Evolutionary conservation across 1,140 invertebrate species (phyloP).

Genomic region (Trypoxylus dichotomus): DNA sequence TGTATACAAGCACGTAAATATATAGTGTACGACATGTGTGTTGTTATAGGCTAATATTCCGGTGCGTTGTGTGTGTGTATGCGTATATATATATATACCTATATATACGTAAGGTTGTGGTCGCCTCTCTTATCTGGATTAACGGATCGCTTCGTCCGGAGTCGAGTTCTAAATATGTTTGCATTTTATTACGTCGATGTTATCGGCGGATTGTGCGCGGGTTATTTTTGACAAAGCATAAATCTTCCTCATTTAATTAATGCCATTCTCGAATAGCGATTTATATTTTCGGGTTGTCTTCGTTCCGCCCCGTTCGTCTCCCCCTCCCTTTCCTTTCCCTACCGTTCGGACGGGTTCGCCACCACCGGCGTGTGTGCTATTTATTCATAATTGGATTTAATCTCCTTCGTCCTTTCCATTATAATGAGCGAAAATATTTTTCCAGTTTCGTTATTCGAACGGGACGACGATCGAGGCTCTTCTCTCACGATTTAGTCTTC

Average conservation of each 20-base stretch:
- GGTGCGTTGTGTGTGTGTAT: background rate
- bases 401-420: background rate
- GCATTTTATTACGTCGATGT: constrained; percentile 47
- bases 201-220: constrained; percentile 42
- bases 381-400: constrained; percentile 1
- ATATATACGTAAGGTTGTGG: background rate
- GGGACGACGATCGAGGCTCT: too few species aligned
- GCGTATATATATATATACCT: background rate
- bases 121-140: constrained; percentile 5
- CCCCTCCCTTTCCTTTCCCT: background rate
- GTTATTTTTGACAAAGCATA: constrained; percentile 45
- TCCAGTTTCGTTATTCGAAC: background rate
- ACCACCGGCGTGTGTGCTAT: background rate
- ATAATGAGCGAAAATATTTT: background rate
- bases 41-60: background rate
- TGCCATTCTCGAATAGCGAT: constrained; percentile 33
- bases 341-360: too few species aligned
- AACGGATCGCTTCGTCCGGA: constrained; percentile 12
- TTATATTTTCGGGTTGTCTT: constrained; percentile 26
- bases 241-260: constrained; percentile 49
- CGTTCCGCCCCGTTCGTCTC: background rate
- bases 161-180: constrained; percentile 44
- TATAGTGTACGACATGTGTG: background rate
- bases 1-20: too few species aligned
- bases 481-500: too few species aligned